Conservation (phyloP, 2,888 invertebrate species). For the Plemyria rubiginata region DNA sequence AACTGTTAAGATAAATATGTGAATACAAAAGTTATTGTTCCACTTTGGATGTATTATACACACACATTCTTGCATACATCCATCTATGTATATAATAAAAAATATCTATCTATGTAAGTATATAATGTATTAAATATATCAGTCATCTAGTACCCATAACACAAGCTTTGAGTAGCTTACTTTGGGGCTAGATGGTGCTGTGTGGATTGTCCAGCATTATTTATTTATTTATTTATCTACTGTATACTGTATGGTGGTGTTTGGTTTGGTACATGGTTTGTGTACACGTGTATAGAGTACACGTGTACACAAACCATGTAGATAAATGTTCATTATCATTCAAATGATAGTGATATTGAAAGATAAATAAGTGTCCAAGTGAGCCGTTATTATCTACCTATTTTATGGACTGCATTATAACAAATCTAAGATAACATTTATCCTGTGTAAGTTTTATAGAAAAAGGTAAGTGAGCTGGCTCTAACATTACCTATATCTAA, state of each 20-base stretch:
- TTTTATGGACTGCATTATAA: constrained; percentile 55
- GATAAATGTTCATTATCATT: constrained; percentile 17
- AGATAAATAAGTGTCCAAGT: constrained; percentile 41
- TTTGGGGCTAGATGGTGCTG: too few relatives aligned
- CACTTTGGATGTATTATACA: neutral
- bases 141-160: too few relatives aligned
- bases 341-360: constrained; percentile 34
- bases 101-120: too few relatives aligned
- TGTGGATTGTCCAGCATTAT: too few relatives aligned
- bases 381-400: constrained; percentile 44
- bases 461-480: constrained; percentile 59
- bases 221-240: too few relatives aligned
- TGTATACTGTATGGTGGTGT: too few relatives aligned
- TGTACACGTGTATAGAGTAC: too few relatives aligned
- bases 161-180: too few relatives aligned
- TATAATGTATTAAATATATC: too few relatives aligned
- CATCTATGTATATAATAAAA: too few relatives aligned
- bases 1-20: constrained; percentile 18
- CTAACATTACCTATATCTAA: constrained; percentile 34
- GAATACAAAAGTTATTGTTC: constrained; percentile 7
- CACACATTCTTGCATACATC: neutral
- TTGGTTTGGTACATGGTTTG: too few relatives aligned
- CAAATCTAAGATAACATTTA: constrained; percentile 56
- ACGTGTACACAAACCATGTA: constrained; percentile 5
- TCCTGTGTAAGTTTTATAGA: constrained; percentile 54